Evolutionary conservation across 2,888 invertebrate species (phyloP).

Genomic region (Nomada ferruginata): DNA sequence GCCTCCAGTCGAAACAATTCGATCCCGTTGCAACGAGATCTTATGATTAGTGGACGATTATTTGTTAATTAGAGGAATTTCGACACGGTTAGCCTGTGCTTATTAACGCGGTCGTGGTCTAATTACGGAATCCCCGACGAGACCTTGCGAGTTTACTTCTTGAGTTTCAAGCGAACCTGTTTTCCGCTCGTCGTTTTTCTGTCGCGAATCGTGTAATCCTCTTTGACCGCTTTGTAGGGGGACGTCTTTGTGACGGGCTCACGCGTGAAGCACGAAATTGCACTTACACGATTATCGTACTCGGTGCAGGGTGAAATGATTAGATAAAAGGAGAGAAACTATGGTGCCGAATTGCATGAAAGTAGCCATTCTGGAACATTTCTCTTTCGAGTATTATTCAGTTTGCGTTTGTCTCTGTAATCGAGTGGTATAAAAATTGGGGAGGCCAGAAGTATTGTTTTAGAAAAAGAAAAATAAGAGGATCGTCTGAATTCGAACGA

Average conservation of each 20-base stretch:
- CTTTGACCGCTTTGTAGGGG: too few relatives aligned
- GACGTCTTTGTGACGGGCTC: neutral
- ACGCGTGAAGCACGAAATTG: neutral
- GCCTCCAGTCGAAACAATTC: neutral
- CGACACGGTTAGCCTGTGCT: constrained; percentile 79
- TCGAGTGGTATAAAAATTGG: neutral
- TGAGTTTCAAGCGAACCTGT: constrained; percentile 3
- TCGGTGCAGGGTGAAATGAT: neutral
- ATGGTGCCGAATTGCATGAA: neutral
- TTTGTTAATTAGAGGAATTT: constrained; percentile 79
- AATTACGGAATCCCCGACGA: constrained; percentile 76
- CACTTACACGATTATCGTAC: neutral
- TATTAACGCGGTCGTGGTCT: constrained; percentile 83
- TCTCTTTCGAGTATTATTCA: neutral
- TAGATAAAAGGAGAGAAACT: neutral
- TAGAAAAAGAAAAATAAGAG: neutral
- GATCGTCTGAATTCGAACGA: neutral
- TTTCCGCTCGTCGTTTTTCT: neutral
- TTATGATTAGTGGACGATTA: constrained; percentile 64
- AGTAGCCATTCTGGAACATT: neutral
- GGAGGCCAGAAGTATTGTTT: neutral
- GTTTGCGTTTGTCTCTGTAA: neutral
- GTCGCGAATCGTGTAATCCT: neutral
- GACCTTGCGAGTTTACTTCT: constrained; percentile 38
- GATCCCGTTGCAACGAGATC: constrained; percentile 50